These are phyloP conservation scores for Neotoxoptera formosana DNA, from an alignment of 1,140 invertebrate species.

Conservation along the genomic window DNA sequence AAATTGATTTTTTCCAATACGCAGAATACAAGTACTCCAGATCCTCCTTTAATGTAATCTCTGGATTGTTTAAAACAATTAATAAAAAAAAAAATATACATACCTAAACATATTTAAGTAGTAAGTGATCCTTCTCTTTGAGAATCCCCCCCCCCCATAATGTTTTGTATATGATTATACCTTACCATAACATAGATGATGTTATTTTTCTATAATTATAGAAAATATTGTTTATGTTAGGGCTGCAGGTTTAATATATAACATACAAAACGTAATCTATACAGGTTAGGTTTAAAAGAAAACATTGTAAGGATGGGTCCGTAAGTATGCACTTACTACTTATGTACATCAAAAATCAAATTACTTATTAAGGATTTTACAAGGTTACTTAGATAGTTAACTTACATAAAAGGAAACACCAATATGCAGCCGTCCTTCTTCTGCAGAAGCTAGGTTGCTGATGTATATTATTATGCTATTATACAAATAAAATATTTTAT, in stretches of 20 bases:
- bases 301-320: not conserved
- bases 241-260: not conserved
- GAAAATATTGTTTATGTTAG: not conserved
- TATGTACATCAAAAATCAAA: not conserved
- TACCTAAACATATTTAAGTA: not conserved
- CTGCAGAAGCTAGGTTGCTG: constrained; percentile 22
- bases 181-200: not conserved
- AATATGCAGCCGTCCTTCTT: not conserved
- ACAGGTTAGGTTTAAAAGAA: not conserved
- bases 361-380: not conserved
- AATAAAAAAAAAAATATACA: not conserved
- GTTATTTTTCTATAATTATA: not conserved
- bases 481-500: not conserved
- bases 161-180: not conserved
- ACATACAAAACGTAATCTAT: not conserved
- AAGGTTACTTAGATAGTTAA: not conserved
- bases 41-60: not conserved
- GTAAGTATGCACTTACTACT: not conserved
- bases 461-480: not conserved
- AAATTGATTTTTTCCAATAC: not conserved
- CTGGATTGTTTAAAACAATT: not conserved
- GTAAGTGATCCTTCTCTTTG: not conserved
- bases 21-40: not conserved
- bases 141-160: not conserved
- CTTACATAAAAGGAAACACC: constrained; percentile 16